Base-by-base conservation (phyloP, 2,797 vertebrate genomes). In the Novumbra hubbsi region DNA sequence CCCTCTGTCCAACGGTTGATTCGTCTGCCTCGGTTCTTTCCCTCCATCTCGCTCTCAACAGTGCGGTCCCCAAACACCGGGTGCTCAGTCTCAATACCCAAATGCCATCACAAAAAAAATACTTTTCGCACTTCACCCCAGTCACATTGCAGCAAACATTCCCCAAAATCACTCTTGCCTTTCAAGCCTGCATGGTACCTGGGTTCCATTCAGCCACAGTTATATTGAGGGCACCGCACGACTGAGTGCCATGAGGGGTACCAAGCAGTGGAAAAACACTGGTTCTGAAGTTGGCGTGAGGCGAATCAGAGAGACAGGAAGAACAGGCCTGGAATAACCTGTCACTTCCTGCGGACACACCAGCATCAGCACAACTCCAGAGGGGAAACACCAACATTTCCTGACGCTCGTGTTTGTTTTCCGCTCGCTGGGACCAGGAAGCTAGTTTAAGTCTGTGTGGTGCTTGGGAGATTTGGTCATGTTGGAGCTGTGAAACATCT, bases 301-400 rank as follows among this genome's bases (percentile, higher is more conserved):
- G 41, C 34, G 55, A 71, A 62, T 64, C 30, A 27, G 32, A 79
- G 49, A 73, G 78, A 81, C 73, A 74, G 82, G 75, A 76, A 83
- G 75, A 65, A 72, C 60, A 67, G 41, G 73, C 69, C 68, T 71
- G 68, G 8, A 55, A 73, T 9, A 73, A 1, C 38, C 68, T 12
- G 75, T 55, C 79, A 77, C 81, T 88, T 89, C 87, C 86, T 86
- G 84, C 49, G 21, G 15, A 15, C 6, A 81, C 16, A 27, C 82
- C 85, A 85, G 81, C 80, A 73, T 79, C 79, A 71, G 55, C 34
- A 73, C 14, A 32, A 15, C 48, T 78, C 52, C 71, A 62, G 30
- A 73, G 62, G 50, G 78, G 73, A 76, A 80, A 70, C 21, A 7
- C 1, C 6, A 79, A 78, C 48, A 41, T 62, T 80, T 83, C 82